These are phyloP conservation scores for Meloidogyne floridensis DNA, from an alignment of 1,140 invertebrate genomes.

Conservation along the genomic window DNA sequence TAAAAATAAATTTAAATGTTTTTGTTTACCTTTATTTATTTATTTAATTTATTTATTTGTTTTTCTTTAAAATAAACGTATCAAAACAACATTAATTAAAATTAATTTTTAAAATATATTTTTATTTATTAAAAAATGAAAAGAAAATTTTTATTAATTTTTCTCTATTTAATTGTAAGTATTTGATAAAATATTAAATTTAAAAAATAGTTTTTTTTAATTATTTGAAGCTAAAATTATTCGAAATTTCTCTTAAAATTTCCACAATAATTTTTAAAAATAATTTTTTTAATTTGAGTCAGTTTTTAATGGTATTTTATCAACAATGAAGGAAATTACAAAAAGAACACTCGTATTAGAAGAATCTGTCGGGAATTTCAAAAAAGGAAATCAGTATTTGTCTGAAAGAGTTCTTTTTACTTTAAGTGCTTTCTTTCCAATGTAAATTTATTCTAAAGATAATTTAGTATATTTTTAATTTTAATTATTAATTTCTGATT, in stretches of 20 bases:
- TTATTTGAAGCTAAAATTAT: background rate
- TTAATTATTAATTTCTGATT: background rate
- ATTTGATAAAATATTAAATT: background rate
- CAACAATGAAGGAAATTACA: background rate
- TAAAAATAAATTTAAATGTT: too few relatives aligned
- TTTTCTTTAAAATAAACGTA: too few relatives aligned
- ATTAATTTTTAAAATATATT: too few relatives aligned
- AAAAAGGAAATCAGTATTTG: constrained; percentile 7
- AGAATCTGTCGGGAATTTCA: background rate
- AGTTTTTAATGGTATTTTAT: background rate
- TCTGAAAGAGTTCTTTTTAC: constrained; percentile 12
- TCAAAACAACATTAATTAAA: too few relatives aligned
- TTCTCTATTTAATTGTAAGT: too few relatives aligned
- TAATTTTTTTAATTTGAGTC: background rate
- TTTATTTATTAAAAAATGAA: too few relatives aligned
- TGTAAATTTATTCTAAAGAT: background rate
- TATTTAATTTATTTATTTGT: too few relatives aligned
- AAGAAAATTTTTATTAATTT: too few relatives aligned
- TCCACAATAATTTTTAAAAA: background rate
- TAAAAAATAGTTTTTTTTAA: background rate
- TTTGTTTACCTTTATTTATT: too few relatives aligned
- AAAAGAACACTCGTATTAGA: background rate
- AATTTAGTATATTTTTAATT: background rate
- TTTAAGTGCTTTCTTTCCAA: constrained; percentile 2
- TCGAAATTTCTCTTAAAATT: too few relatives aligned